Evolutionary conservation across 1,140 invertebrate species (phyloP), one percentile per base, ranked within the genome.

Genomic region (Coenobita brevimanus): DNA sequence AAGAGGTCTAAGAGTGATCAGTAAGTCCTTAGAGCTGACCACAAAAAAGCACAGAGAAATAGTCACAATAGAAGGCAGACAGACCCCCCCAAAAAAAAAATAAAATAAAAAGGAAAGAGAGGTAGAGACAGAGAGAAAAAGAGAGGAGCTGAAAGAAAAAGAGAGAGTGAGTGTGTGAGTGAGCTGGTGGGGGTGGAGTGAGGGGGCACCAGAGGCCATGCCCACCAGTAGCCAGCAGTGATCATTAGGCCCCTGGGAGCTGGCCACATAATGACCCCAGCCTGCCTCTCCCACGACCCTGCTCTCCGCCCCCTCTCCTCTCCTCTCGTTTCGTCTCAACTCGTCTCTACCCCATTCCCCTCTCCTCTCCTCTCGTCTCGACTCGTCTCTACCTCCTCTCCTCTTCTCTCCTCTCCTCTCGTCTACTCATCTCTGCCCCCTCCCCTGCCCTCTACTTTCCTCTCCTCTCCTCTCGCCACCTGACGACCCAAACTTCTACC

Each of bases 181-280:
- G 21, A 0, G 60, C 21, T 6, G 60, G 17, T 3, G 60, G 17
- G 4, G 30, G 21, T 4, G 69, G 8, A 21, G n/a, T n/a, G n/a
- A n/a, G n/a, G n/a, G 46, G 46, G 46, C 46, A 50, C 46, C 46
- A 50, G 46, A 50, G 46, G 46, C 6, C 46, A 50, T 6, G 6
- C 46, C 46, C 46, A 50, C 46, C 46, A 30, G 80, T 82, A 82
- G 80, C 80, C 80, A 82, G 64, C 41, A 82, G 62, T 82, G 80
- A 46, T 82, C 64, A 71, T 82, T 69, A 82, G 60, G 41, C n/a
- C 62, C 62, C 62, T 82, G 80, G 24, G 41, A 82, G 43, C 80
- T 71, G 80, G 62, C 80, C 80, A 69, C 64, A 50, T 82, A 71
- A 79, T 79, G 76, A 79, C 80, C 57, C 6, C 38, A 17, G 36